Evolutionary conservation across 2,888 invertebrate genomes (phyloP).

Genomic region (Pollenia amentaria): DNA sequence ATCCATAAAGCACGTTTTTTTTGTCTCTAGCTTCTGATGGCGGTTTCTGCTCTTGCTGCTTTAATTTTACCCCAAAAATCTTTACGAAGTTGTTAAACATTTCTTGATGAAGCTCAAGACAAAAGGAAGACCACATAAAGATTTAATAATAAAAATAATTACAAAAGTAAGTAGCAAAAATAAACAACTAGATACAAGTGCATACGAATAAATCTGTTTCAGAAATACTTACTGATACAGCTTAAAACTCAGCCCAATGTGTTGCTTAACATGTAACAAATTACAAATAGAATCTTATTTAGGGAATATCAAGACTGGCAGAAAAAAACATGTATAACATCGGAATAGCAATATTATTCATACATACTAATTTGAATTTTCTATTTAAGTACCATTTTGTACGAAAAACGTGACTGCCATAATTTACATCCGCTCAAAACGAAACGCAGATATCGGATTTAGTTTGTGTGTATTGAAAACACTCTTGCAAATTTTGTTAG

Average conservation of each 20-base stretch:
- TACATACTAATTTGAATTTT: slow-evolving; percentile 60
- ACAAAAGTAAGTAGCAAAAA: background rate
- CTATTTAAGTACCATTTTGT: slow-evolving; percentile 63
- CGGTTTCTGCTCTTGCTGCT: slow-evolving; percentile 20
- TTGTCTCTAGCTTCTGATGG: slow-evolving; percentile 9
- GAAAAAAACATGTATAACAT: slow-evolving; percentile 26
- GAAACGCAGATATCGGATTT: background rate
- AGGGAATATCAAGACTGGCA: background rate
- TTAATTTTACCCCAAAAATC: background rate
- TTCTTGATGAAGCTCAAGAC: slow-evolving; percentile 16
- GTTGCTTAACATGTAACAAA: background rate
- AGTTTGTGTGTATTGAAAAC: background rate
- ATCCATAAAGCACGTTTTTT: slow-evolving; percentile 49
- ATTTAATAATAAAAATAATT: slow-evolving; percentile 18
- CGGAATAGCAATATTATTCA: slow-evolving; percentile 55
- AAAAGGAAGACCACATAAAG: slow-evolving; percentile 8
- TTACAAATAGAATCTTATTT: background rate
- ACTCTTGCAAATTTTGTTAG: background rate
- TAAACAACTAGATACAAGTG: background rate
- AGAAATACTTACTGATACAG: too few relatives aligned
- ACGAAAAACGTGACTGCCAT: slow-evolving; percentile 60
- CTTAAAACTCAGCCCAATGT: background rate
- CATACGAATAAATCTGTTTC: too few relatives aligned
- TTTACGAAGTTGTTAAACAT: slow-evolving; percentile 19
- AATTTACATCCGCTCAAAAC: background rate